Conservation (phyloP, 1,140 invertebrate species). For the Cecropterus lyciades region DNA sequence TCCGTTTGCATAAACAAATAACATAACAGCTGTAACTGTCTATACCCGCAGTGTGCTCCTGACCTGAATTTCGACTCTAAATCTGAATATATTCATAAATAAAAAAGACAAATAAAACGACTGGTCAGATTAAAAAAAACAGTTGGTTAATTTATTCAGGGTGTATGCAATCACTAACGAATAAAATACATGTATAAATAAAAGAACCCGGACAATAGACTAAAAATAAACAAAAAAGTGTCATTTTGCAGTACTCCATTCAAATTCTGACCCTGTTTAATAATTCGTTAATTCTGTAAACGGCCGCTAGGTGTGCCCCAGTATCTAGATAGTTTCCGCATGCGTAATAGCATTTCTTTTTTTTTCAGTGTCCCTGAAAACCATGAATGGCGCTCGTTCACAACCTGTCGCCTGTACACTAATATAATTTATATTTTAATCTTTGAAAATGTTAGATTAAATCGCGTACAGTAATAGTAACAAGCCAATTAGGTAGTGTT, state of each 20-base stretch:
- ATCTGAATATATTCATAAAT: too few relatives aligned
- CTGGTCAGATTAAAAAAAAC: too few relatives aligned
- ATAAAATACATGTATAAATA: too few relatives aligned
- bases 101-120: too few relatives aligned
- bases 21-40: too few relatives aligned
- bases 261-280: neutral
- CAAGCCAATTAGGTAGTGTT: constrained; percentile 77
- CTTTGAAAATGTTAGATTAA: constrained; percentile 74
- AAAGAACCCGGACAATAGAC: too few relatives aligned
- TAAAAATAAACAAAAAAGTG: too few relatives aligned
- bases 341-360: constrained; percentile 63
- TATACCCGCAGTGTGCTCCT: too few relatives aligned
- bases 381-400: constrained; percentile 77
- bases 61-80: too few relatives aligned
- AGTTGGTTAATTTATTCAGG: too few relatives aligned
- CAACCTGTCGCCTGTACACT: constrained; percentile 64
- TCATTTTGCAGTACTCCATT: neutral
- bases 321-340: constrained; percentile 53
- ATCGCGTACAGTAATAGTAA: constrained; percentile 60
- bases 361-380: constrained; percentile 65
- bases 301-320: constrained; percentile 49
- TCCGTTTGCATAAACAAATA: too few relatives aligned
- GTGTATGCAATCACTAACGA: too few relatives aligned
- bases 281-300: constrained; percentile 27
- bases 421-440: constrained; percentile 72